These are phyloP conservation scores for Cybosia mesomella DNA, from an alignment of 2,888 invertebrate genomes.

Conservation along the genomic window DNA sequence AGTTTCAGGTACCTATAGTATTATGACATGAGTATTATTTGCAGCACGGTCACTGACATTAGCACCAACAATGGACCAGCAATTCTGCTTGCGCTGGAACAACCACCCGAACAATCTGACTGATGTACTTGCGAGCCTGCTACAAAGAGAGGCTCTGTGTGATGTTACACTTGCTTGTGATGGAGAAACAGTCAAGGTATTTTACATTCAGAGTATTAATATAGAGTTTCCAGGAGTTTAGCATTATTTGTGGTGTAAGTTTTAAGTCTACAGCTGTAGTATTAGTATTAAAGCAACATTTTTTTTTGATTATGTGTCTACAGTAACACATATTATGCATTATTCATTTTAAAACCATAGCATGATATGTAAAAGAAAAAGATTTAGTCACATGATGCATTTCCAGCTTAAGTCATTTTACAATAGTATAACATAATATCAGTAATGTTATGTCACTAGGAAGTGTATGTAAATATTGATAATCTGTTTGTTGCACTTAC, in stretches of 20 bases:
- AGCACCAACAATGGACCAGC: constrained; percentile 91
- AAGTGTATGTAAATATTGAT: constrained; percentile 72
- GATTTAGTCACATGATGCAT: constrained; percentile 43
- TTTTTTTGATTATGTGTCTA: not conserved
- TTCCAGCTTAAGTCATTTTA: constrained; percentile 42
- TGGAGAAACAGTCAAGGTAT: constrained; percentile 94
- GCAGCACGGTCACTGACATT: constrained; percentile 87
- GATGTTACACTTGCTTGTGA: constrained; percentile 97
- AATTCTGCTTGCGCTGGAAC: constrained; percentile 98
- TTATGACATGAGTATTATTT: constrained; percentile 57
- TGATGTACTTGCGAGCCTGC: constrained; percentile 94
- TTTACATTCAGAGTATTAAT: constrained; percentile 15
- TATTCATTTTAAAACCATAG: not conserved
- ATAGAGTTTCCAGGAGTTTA: not conserved
- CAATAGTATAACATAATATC: constrained; percentile 22
- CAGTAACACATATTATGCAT: not conserved
- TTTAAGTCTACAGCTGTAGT: not conserved
- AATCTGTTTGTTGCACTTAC: constrained; percentile 58
- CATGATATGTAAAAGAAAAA: constrained; percentile 15
- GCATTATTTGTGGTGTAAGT: not conserved
- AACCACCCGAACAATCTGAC: constrained; percentile 97
- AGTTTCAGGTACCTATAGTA: constrained; percentile 21
- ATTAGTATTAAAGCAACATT: not conserved
- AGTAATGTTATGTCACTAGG: constrained; percentile 62
- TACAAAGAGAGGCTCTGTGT: constrained; percentile 95